Evolutionary conservation across 2,113 vertebrate genomes (phyloP).

Genomic region (Psammodynastes pulverulentus): DNA sequence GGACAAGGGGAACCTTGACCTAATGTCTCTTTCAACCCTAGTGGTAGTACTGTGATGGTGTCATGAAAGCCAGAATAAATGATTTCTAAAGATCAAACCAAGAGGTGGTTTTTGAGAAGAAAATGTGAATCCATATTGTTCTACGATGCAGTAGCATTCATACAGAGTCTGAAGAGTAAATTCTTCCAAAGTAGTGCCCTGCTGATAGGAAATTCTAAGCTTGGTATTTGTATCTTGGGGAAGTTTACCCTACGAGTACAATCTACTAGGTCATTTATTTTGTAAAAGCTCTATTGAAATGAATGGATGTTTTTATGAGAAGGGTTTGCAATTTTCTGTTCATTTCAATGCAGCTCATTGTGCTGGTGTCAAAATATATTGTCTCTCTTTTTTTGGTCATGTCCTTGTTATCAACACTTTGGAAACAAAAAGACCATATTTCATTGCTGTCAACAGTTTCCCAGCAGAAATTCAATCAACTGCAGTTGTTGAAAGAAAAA

Average conservation of each 20-base stretch:
- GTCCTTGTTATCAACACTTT: not conserved
- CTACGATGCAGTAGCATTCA: not conserved
- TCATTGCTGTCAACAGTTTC: not conserved
- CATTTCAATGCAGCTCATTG: not conserved
- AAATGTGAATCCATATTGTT: not conserved
- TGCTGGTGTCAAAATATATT: not conserved
- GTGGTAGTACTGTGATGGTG: not conserved
- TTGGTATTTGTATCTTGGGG: not conserved
- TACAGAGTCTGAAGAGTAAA: not conserved
- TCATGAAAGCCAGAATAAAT: not conserved
- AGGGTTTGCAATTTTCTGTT: not conserved
- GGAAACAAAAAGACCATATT: not conserved
- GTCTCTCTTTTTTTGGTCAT: not conserved
- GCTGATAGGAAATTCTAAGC: not conserved
- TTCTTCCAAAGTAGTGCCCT: not conserved
- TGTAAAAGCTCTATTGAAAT: not conserved
- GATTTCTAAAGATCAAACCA: not conserved
- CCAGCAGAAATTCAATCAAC: not conserved
- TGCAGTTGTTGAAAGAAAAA: not conserved
- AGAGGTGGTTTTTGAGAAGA: not conserved
- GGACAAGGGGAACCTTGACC: not conserved
- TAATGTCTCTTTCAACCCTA: not conserved
- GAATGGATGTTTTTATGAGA: not conserved
- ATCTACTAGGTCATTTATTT: not conserved
- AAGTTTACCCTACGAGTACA: not conserved